Base-by-base conservation (phyloP, 2,888 invertebrate genomes). In the Dichetophora obliterata region DNA sequence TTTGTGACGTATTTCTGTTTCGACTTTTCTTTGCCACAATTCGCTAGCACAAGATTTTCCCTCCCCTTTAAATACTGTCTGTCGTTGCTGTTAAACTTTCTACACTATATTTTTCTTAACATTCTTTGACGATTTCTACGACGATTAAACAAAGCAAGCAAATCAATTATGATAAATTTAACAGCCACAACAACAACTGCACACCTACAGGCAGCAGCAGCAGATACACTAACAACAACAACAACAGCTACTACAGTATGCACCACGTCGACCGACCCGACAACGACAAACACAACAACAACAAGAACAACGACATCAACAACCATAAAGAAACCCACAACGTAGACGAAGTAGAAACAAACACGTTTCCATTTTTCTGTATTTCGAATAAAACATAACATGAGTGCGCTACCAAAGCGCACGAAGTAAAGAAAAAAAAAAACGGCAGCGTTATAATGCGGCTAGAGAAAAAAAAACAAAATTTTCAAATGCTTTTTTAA, bases 401-500 rank as follows among this genome's bases (percentile, higher is more conserved):
- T 54, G 65, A 74, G 52, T 59, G 69, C 43, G 19, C 22, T 34
- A 54, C 31, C 54, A 70, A 70, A 70, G n/a, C 19, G 19, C 27
- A 54, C n/a, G 19, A 69, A 70, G 16, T 22, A 24, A 19, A 19
- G 50, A 68, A 43, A 54, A 27, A 31, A 24, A 65, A 6, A 54
- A 65, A 50, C 61, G 14, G 27, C 24, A 72, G 34, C 66, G 31
- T 54, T 31, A n/a, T 16, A 54, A 54, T 11, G 16, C 14, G 19
- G 27, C 68, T 22, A 2, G 11, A 24, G 68, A 24, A 50, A 24
- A 48, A 43, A 66, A 68, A 8, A 43, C 0, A 43, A 43, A 66
- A 66, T 79, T 79, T 79, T 77, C 72, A 75, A 72, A 75, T 22
- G 9, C 34, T 68, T 71, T 76, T 79, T 79, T 43, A 77, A 11